Evolutionary conservation across 2,797 vertebrate species (phyloP).

Genomic region (Sebastes itinus): DNA sequence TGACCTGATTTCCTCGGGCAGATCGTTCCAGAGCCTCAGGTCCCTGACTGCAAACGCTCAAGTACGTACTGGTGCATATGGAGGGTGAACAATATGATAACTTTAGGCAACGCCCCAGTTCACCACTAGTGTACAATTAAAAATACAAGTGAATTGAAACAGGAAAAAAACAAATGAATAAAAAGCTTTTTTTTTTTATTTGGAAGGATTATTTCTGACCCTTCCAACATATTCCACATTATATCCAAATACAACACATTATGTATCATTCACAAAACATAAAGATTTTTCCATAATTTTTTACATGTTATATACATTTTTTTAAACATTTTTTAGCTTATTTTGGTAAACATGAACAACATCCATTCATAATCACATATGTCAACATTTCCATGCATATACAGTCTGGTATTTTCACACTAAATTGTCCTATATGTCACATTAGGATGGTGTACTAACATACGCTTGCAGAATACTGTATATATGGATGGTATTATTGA

Average conservation of each 20-base stretch:
- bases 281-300: slow-evolving; percentile 41
- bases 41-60: too few species aligned
- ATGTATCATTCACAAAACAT: slow-evolving; percentile 85
- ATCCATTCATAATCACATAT: slow-evolving; percentile 48
- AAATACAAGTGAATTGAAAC: background rate
- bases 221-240: slow-evolving; percentile 73
- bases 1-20: too few species aligned
- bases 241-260: slow-evolving; percentile 86
- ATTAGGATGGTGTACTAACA: slow-evolving; percentile 30
- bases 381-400: slow-evolving; percentile 61
- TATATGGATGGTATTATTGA: background rate
- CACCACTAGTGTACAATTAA: background rate
- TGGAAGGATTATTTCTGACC: slow-evolving; percentile 22
- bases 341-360: slow-evolving; percentile 64
- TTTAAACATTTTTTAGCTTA: slow-evolving; percentile 80
- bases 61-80: too few species aligned
- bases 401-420: slow-evolving; percentile 48
- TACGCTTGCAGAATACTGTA: slow-evolving; percentile 37
- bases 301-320: slow-evolving; percentile 85
- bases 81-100: background rate
- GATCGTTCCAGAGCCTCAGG: too few species aligned
- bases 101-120: background rate
- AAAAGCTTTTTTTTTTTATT: slow-evolving; percentile 59
- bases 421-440: slow-evolving; percentile 43
- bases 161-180: background rate